Conservation (phyloP, 2,888 invertebrate species). For the Lasioglossum morio region DNA sequence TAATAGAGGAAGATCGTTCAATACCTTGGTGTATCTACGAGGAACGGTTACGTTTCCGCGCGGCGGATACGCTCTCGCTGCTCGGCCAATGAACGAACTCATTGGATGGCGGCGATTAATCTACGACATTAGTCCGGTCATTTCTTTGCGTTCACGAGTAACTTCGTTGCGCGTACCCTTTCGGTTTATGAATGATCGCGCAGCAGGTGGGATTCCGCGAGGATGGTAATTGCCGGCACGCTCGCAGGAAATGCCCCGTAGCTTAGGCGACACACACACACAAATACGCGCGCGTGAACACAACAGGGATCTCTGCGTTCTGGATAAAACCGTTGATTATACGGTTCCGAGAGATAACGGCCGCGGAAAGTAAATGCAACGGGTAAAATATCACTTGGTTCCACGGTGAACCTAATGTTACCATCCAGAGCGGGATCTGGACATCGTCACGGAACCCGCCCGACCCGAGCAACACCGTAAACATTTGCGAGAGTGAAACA, state of each 20-base stretch:
- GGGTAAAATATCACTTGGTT: conserved; percentile 29
- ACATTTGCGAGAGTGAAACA: conserved; percentile 34
- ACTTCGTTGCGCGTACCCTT: conserved; percentile 52
- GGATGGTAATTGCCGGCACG: conserved; percentile 33
- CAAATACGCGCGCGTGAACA: not conserved
- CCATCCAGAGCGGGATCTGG: conserved; percentile 55
- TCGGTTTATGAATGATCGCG: conserved; percentile 50
- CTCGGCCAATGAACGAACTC: conserved; percentile 59
- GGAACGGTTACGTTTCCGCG: not conserved
- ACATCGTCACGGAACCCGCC: conserved; percentile 52
- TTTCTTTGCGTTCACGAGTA: conserved; percentile 59
- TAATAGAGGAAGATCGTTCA: not conserved
- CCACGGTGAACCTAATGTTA: conserved; percentile 13
- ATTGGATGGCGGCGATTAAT: conserved; percentile 61
- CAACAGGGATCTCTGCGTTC: not conserved
- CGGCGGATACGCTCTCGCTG: conserved; percentile 10
- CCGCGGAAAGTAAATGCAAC: conserved; percentile 22
- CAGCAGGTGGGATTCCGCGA: conserved; percentile 55
- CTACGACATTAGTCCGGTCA: conserved; percentile 58
- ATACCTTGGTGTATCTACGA: not conserved
- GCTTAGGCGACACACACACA: conserved; percentile 11
- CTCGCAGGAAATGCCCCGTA: conserved; percentile 13
- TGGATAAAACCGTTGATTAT: conserved; percentile 41
- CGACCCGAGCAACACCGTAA: conserved; percentile 34
- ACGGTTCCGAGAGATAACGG: conserved; percentile 7